Base-by-base conservation (phyloP, 2,113 vertebrate species). In the Malurus elegans region DNA sequence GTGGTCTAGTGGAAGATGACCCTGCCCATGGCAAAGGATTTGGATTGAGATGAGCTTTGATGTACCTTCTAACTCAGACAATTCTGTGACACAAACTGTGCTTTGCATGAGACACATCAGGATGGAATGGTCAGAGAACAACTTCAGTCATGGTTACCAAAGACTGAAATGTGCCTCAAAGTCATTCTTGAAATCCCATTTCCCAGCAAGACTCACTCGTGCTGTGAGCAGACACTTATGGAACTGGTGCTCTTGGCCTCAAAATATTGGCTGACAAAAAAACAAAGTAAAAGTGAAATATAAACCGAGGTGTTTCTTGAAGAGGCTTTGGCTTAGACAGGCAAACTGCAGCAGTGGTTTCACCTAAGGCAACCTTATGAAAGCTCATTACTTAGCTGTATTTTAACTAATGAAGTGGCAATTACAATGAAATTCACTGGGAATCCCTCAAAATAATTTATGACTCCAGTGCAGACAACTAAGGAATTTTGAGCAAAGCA, bases 371-470 rank as follows among this genome's bases (percentile, higher is more conserved):
- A 75, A 45, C 14, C 11, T 61, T 47, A 16, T 40, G 36, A 45
- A 58, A 61, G 50, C 25, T 51, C 48, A 44, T 48, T 57, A 47
- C 24, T 45, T 32, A 9, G 21, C 4, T 56, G 44, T 45, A 76
- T 73, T 93, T 94, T 40, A 57, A 64, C 21, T 45, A 58, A 79
- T 40, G 57, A 89, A 80, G n/a, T 62, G 8, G 26, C 28, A 80
- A 19, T 50, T 54, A 61, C 15, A 28, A 21, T 48, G 31, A 81
- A 72, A 56, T 65, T 56, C 60, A 73, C 48, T 58, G 25, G 29
- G 26, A 69, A 75, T 26, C 5, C 45, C 24, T 65, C 32, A 54
- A 66, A 91, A 73, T 53, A 29, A 64, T 51, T 73, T 38, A 62
- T 17, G 3, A 17, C 0, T 45, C 9, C 44, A 71, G 32, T 2